Evolutionary conservation across 2,113 vertebrate species (phyloP), one percentile per base, ranked within the genome.

Genomic region (Glaucidium brasilianum): DNA sequence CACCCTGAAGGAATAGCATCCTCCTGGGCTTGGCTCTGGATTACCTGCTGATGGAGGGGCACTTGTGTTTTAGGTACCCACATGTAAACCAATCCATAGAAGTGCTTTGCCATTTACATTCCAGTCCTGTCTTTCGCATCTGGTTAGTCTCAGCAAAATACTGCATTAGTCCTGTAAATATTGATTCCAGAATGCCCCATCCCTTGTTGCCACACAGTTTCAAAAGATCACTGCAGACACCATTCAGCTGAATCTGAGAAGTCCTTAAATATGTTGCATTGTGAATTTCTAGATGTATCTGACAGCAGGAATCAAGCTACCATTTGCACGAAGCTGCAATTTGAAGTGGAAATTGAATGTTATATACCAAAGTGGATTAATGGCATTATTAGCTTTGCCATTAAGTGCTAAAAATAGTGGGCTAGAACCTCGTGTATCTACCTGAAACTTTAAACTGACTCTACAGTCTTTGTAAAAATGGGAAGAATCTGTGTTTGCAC

Each of bases 331-430:
- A 80, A 92, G 91, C 20, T 72, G 84, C 77, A 60, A 78, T 89
- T 50, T 93, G 85, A 82, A 76, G 87, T 72, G 60, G 86, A 72
- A 88, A 91, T 82, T 30, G 47, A 37, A 82, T 32, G 62, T 41
- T 91, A 55, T 53, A 60, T 37, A 56, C 67, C 66, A 17, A 69
- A 96, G 74, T 92, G 96, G 81, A 92, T 88, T 96, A 96, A 97
- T 96, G 92, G 90, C 58, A 49, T 74, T 68, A 45, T 94, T 92
- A 93, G 66, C 60, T 92, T 79, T 43, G 58, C 87, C 78, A 93
- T 96, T 93, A 95, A 82, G 50, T 25, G 34, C 81, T 93, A 93
- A 96, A 97, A 91, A 79, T 64, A 84, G 84, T 41, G 55, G 32
- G 37, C 20, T 67, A 18, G 43, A 94, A 49, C 52, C 37, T 74